phyloP scores from a whole-genome alignment of 1,140 invertebrate genomes.

The Nixonia krombeini region DNA sequence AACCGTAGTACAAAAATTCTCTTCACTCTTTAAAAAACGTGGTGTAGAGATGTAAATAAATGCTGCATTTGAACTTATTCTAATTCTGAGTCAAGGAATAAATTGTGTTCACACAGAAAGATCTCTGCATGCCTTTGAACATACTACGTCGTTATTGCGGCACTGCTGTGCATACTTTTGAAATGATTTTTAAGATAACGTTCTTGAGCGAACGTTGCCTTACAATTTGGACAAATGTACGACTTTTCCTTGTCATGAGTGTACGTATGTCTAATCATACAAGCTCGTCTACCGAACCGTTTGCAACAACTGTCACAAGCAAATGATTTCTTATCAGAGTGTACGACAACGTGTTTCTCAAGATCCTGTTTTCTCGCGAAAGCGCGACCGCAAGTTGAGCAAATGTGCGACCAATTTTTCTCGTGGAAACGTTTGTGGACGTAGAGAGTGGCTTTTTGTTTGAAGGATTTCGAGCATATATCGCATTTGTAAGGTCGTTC shows the following conservation, averaged over 20 bases:
- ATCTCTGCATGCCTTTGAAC: too few species aligned
- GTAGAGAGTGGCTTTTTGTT: conserved; percentile 72
- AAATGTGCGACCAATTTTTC: conserved; percentile 25
- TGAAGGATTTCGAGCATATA: conserved; percentile 78
- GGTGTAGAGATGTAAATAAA: too few species aligned
- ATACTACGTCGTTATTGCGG: too few species aligned
- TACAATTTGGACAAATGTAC: conserved; percentile 23
- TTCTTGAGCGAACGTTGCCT: conserved; percentile 16
- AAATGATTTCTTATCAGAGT: conserved; percentile 45
- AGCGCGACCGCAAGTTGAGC: conserved; percentile 32
- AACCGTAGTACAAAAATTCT: too few species aligned
- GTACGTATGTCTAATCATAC: conserved; percentile 28
- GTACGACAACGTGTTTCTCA: conserved; percentile 44
- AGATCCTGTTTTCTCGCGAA: conserved; percentile 56
- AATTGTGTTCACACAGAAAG: too few species aligned
- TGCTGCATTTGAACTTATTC: too few species aligned
- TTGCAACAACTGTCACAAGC: conserved; percentile 72
- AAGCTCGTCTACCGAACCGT: conserved; percentile 70
- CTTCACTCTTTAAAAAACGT: too few species aligned
- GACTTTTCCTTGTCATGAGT: conserved; percentile 17
- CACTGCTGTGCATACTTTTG: conserved; percentile 25
- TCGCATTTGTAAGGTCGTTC: conserved; percentile 78
- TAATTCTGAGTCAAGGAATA: too few species aligned
- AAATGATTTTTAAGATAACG: conserved; percentile 32
- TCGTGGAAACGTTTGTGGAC: conserved; percentile 68